Conservation (phyloP, 2,888 invertebrate genomes). For the Platypus cylindrus region DNA sequence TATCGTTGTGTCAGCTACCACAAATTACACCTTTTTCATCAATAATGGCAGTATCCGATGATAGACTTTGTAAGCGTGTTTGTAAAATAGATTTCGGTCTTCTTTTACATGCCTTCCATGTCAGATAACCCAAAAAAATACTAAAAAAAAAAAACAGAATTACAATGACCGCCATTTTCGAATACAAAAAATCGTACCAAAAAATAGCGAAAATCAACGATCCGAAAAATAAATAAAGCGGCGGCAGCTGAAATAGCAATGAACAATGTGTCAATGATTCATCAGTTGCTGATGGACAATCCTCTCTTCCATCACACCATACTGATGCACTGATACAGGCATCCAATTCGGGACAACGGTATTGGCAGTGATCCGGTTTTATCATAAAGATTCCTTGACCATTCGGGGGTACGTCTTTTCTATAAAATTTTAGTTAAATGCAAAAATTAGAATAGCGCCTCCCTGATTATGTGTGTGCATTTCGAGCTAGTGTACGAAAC, state of each 20-base stretch:
- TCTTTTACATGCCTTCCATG: constrained; percentile 37
- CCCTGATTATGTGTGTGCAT: too few relatives aligned
- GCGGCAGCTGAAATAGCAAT: constrained; percentile 61
- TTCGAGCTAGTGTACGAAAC: too few relatives aligned
- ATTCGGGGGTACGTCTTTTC: constrained; percentile 43
- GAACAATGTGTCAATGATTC: constrained; percentile 71
- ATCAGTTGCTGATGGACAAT: constrained; percentile 71
- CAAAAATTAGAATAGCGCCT: too few relatives aligned
- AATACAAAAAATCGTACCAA: constrained; percentile 14
- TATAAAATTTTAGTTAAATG: too few relatives aligned
- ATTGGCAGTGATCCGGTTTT: constrained; percentile 57
- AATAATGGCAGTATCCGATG: constrained; percentile 73
- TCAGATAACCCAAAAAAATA: constrained; percentile 14
- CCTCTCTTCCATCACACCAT: constrained; percentile 68
- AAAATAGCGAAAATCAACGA: constrained; percentile 33
- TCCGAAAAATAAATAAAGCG: constrained; percentile 50
- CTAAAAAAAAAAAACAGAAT: constrained; percentile 5
- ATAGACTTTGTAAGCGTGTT: constrained; percentile 66
- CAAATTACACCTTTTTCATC: constrained; percentile 84
- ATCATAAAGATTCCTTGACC: constrained; percentile 41
- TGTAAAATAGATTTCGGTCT: constrained; percentile 65
- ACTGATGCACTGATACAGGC: constrained; percentile 68
- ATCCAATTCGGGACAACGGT: constrained; percentile 65
- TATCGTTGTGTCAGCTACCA: constrained; percentile 85
- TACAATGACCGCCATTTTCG: background rate